These are phyloP conservation scores for Propsilocerus akamusi DNA, from an alignment of 1,140 invertebrate species.

Conservation along the genomic window DNA sequence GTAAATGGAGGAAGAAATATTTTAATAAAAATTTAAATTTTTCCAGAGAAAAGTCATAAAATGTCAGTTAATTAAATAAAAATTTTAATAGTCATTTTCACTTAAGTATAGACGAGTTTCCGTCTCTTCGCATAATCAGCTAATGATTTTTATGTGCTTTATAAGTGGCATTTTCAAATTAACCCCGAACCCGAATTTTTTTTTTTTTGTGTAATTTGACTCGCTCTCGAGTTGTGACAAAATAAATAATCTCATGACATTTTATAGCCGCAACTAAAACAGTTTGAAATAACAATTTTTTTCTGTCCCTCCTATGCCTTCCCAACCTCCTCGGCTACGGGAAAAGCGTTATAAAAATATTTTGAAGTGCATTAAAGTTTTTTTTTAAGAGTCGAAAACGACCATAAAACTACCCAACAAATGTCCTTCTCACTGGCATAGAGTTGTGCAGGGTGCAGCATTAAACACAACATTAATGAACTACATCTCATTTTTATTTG, in stretches of 20 bases:
- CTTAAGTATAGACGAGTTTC: neutral
- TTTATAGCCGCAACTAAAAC: neutral
- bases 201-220: neutral
- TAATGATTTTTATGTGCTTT: conserved; percentile 4
- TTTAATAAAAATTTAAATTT: conserved; percentile 8
- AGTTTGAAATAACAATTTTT: neutral
- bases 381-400: too few relatives aligned
- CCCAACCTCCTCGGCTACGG: too few relatives aligned
- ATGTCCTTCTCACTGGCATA: too few relatives aligned
- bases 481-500: too few relatives aligned
- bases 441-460: too few relatives aligned
- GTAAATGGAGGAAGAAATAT: conserved; percentile 23
- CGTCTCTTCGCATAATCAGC: neutral
- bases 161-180: neutral
- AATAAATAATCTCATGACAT: conserved; percentile 2
- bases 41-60: neutral
- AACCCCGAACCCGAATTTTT: too few relatives aligned
- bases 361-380: conserved; percentile 2
- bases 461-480: too few relatives aligned
- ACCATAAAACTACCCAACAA: too few relatives aligned
- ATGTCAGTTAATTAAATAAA: too few relatives aligned
- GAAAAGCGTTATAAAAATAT: neutral
- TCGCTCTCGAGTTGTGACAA: neutral
- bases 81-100: neutral
- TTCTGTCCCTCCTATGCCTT: too few relatives aligned